Conservation (phyloP, 2,888 invertebrate genomes). For the Epistrophe eligans region DNA sequence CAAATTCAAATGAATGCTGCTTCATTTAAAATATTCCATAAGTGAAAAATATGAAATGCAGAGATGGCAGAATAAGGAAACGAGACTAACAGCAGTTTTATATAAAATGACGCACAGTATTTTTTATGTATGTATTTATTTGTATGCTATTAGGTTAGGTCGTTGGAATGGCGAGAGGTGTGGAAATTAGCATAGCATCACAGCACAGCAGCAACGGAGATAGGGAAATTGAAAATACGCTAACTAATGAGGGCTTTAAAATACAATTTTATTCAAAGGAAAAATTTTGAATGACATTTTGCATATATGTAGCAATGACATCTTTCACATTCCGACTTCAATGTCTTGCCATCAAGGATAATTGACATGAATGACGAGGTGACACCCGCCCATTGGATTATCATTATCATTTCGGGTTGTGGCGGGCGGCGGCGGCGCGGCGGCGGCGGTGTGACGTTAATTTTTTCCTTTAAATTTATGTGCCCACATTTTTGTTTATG, state of each 20-base stretch:
- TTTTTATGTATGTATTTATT: no score
- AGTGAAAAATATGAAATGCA: conserved; percentile 36
- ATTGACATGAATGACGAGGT: conserved; percentile 50
- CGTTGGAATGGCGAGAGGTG: background rate
- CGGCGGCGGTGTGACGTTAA: no score
- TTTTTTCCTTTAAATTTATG: background rate
- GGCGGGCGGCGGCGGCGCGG: fast-evolving
- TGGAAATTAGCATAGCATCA: conserved; percentile 8
- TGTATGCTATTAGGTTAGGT: background rate
- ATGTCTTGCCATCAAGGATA: conserved; percentile 27
- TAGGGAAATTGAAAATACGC: conserved; percentile 45
- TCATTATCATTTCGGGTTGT: conserved; percentile 10
- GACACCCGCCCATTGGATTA: conserved; percentile 52
- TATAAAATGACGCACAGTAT: background rate
- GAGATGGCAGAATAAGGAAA: conserved; percentile 5
- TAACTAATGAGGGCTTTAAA: conserved; percentile 62
- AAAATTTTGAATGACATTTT: conserved; percentile 41
- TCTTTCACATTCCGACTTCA: conserved; percentile 9
- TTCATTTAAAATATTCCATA: conserved; percentile 69
- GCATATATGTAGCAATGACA: background rate
- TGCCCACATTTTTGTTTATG: background rate
- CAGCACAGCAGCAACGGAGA: background rate
- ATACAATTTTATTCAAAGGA: conserved; percentile 69
- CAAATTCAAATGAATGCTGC: conserved; percentile 68
- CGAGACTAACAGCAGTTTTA: background rate